Percentiles rank a stretch among this genome's conserved stretches.
Conservation (phyloP, 2,113 vertebrate species). For the Colinus virginianus region DNA sequence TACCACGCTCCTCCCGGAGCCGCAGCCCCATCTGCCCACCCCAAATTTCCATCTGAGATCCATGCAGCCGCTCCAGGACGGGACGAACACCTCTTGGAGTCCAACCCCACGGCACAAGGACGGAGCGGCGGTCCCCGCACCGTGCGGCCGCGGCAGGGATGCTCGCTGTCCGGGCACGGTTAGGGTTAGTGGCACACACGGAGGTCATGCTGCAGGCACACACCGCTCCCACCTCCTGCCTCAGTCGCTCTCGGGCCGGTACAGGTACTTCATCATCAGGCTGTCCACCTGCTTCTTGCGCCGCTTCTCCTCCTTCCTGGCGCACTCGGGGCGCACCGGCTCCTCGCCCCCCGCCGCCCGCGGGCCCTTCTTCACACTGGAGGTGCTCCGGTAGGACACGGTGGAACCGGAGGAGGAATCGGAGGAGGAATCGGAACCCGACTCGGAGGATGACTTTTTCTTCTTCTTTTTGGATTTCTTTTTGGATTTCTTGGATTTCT, state of each 20-base stretch:
- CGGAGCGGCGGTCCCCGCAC: not conserved
- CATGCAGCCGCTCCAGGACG: not conserved
- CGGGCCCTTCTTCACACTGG: conserved; percentile 89
- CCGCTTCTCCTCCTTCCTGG: conserved; percentile 89
- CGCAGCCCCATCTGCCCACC: not conserved
- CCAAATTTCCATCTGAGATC: not conserved
- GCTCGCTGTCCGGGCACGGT: not conserved
- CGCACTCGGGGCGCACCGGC: not conserved
- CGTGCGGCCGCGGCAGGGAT: not conserved
- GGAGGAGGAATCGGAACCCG: conserved; percentile 76
- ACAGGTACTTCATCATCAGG: conserved; percentile 98
- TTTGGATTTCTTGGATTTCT: conserved; percentile 85
- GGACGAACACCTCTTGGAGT: not conserved
- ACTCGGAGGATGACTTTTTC: conserved; percentile 77
- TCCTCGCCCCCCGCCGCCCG: conserved; percentile 54
- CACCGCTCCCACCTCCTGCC: conserved; percentile 84
- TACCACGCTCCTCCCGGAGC: not conserved
- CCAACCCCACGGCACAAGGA: not conserved
- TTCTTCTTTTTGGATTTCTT: conserved; percentile 88
- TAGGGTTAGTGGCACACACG: conserved; percentile 73
- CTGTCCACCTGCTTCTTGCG: conserved; percentile 93
- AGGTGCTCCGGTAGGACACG: conserved; percentile 89
- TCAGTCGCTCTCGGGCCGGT: conserved; percentile 94
- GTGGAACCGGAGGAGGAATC: conserved; percentile 87
- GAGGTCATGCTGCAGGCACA: conserved; percentile 77